Evolutionary conservation across 2,797 vertebrate genomes (phyloP), one percentile per base, ranked within the genome.

Genomic region (Eulemur albifrons): DNA sequence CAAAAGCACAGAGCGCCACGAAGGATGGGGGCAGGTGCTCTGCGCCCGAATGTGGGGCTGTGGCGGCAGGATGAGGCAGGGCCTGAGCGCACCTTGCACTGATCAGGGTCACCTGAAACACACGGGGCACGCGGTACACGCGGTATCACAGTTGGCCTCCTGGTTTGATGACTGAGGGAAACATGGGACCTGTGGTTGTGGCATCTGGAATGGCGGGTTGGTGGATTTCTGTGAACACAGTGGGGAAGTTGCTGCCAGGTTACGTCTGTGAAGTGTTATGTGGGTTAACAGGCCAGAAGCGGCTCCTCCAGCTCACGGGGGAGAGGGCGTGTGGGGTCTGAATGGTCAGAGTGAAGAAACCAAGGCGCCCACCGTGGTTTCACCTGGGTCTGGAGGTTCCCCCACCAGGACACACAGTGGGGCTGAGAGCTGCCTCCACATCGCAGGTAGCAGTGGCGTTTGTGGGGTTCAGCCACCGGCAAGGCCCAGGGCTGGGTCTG

Each of bases 91-190:
- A 5, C 2, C 18, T n/a, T 35, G 15, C 3, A 3, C 5, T 1
- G 40, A 43, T 12, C 2, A 10, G 63, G 73, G 30, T 9, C 32
- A 7, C 18, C 1, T 0, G 8, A 45, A 17, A 75, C 23, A 1
- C 1, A 11, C 0, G 4, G 2, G 38, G 1, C 30, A 5, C 2
- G 1, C 4, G 20, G 7, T n/a, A 21, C 14, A 1, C 2, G 5
- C 1, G 2, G 35, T 23, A 1, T 61, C 90, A 11, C 17, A 5
- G 25, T 11, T 4, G 15, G 13, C 45, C 25, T 38, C 52, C 38
- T 4, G 38, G 30, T 40, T 21, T 32, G 32, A 4, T 6, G 57
- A 50, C 23, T 3, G n/a, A 45, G 11, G 27, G 21, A 17, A 0
- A 3, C 15, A 1, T 12, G 35, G 11, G 65, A 11, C 23, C 0